Conservation (phyloP, 2,888 invertebrate genomes). For the Oxystoma pomonae region DNA sequence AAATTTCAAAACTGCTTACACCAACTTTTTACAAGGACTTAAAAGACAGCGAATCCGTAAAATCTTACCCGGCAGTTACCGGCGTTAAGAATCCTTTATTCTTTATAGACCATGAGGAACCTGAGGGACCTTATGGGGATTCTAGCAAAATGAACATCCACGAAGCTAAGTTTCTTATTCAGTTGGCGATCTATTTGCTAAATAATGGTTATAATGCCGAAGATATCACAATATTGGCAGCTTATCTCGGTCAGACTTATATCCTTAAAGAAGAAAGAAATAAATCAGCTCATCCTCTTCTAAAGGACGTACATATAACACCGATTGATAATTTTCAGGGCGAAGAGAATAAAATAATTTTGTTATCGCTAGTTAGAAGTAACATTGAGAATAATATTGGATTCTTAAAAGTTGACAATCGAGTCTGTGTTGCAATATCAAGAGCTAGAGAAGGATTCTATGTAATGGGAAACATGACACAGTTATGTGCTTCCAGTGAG, state of each 20-base stretch:
- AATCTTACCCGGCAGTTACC: slow-evolving; percentile 52
- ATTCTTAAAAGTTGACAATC: slow-evolving; percentile 63
- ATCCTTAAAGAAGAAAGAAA: slow-evolving; percentile 50
- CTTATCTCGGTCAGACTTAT: slow-evolving; percentile 66
- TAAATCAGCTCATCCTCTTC: slow-evolving; percentile 24
- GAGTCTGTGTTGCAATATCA: slow-evolving; percentile 74
- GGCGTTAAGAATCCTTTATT: slow-evolving; percentile 62
- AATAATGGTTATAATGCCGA: slow-evolving; percentile 53
- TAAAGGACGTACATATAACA: slow-evolving; percentile 55
- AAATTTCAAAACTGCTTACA: slow-evolving; percentile 57
- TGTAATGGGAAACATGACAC: slow-evolving; percentile 67
- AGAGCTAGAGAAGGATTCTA: slow-evolving; percentile 67
- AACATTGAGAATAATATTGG: slow-evolving; percentile 65
- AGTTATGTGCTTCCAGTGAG: slow-evolving; percentile 38
- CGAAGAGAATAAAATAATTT: slow-evolving; percentile 71
- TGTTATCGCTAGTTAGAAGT: slow-evolving; percentile 74
- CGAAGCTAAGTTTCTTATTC: slow-evolving; percentile 50
- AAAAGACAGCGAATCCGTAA: slow-evolving; percentile 55
- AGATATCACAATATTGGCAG: slow-evolving; percentile 69
- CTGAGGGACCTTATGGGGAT: slow-evolving; percentile 54
- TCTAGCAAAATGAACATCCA: slow-evolving; percentile 58
- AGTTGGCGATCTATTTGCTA: background rate
- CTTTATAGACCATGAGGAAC: slow-evolving; percentile 62
- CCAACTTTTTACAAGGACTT: slow-evolving; percentile 65
- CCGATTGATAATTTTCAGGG: slow-evolving; percentile 68